Evolutionary conservation across 1,140 invertebrate genomes (phyloP), one percentile per base, ranked within the genome.

Genomic region (Drosophila rufa): DNA sequence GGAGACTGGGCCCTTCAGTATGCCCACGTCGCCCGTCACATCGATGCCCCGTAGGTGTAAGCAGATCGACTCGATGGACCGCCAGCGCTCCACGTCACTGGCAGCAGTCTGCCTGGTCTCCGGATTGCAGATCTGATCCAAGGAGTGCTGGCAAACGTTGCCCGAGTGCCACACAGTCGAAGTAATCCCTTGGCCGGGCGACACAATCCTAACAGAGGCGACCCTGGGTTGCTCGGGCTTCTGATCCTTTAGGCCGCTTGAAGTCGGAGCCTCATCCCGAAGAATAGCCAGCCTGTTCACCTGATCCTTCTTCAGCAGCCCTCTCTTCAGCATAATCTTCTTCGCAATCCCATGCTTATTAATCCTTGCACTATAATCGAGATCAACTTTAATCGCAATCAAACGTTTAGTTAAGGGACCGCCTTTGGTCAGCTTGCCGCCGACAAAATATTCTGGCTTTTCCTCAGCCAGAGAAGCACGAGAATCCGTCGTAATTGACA

Each of bases 31-130:
- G 53, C 53, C 19, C 4, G 7, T n/a, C 8, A 56, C 53, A 25
- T 56, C 5, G 14, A 56, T 56, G 7, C 19, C 53, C 3, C 53
- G 19, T 2, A 56, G 19, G 2, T 40, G 36, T 14, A 56, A 25
- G 19, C 53, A 56, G 14, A 56, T 56, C 14, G 19, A n/a, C 36
- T 56, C 53, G 19, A 56, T 56, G 36, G 53, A 36, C 19, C 53
- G 53, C 53, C 53, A 56, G 3, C 53, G 17, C 4, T 22, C 51
- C 33, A 38, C 14, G 6, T 56, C 19, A 25, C 8, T 38, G 2
- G 0, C 51, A 5, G 19, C 19, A 15, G 7, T 2, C 7, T 15
- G 12, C 3, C 33, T 56, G 36, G 14, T 25, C 19, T 11, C 53
- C 19, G 53, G 51, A 15, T n/a, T 40, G 8, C 53, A 25, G 8